Evolutionary conservation across 2,113 vertebrate species (phyloP).

Genomic region (Macaca mulatta): DNA sequence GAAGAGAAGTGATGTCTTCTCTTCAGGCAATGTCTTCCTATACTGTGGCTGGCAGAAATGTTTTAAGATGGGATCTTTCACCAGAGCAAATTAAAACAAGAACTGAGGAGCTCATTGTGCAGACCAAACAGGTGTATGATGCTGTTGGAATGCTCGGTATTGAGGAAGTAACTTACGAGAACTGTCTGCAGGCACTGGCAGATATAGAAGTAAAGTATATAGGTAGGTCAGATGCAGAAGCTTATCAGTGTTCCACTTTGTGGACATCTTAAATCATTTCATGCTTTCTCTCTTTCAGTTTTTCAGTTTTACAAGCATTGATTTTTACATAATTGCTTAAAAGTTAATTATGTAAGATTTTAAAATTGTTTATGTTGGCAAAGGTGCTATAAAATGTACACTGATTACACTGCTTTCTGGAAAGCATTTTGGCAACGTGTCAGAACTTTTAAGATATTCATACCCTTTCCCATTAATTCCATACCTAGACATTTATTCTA

Average conservation of each 20-base stretch:
- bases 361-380: constrained; percentile 6
- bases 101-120: constrained; percentile 89
- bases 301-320: constrained; percentile 37
- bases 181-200: constrained; percentile 90
- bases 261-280: not conserved
- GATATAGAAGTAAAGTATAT: constrained; percentile 91
- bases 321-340: constrained; percentile 42
- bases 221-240: constrained; percentile 81
- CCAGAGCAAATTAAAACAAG: constrained; percentile 88
- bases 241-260: not conserved
- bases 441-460: not conserved
- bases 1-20: constrained; percentile 76
- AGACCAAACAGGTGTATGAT: constrained; percentile 90
- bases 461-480: not conserved
- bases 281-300: not conserved
- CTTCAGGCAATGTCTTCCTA: constrained; percentile 81
- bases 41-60: constrained; percentile 76
- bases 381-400: not conserved
- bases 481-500: not conserved
- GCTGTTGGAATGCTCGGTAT: constrained; percentile 85
- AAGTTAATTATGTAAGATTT: constrained; percentile 31
- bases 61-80: constrained; percentile 92
- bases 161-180: constrained; percentile 89
- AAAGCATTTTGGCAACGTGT: constrained; percentile 19
- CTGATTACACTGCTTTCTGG: not conserved